phyloP scores from a whole-genome alignment of 2,888 invertebrate genomes.

The Camptogramma bilineatum region DNA sequence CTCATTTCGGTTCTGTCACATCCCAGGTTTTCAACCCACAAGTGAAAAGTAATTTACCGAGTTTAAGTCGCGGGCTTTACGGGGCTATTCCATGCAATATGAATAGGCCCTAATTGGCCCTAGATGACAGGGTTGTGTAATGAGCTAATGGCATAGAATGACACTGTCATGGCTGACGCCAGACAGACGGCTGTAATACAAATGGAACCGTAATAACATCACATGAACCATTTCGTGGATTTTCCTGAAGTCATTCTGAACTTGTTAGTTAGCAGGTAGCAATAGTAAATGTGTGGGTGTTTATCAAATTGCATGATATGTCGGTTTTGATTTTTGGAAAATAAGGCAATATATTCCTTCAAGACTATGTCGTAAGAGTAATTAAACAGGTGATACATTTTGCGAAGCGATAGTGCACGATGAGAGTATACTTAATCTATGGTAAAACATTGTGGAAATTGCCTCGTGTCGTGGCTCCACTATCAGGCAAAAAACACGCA shows the following conservation, averaged over 20 bases:
- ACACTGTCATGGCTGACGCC: constrained; percentile 52
- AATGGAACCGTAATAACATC: constrained; percentile 51
- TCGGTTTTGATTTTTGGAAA: neutral
- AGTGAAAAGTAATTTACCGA: neutral
- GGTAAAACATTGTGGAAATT: neutral
- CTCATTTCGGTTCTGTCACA: neutral
- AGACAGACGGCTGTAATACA: constrained; percentile 20
- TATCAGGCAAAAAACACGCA: neutral
- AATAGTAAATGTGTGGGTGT: neutral
- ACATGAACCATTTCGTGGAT: constrained; percentile 14
- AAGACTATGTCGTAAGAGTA: neutral
- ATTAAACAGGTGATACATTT: neutral
- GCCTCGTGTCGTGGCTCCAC: neutral
- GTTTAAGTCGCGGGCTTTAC: neutral
- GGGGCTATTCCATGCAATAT: constrained; percentile 14
- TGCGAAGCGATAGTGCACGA: neutral
- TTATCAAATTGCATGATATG: no score
- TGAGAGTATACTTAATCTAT: neutral
- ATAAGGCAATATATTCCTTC: neutral
- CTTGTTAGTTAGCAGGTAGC: neutral
- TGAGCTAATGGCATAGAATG: constrained; percentile 55
- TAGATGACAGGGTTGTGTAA: constrained; percentile 65
- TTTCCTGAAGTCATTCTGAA: constrained; percentile 14
- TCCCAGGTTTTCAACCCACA: neutral
- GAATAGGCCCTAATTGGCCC: constrained; percentile 30